Percentiles rank a stretch among this genome's conserved stretches.
Evolutionary conservation across 2,113 vertebrate genomes (phyloP).

Genomic region (Pseudonaja textilis): DNA sequence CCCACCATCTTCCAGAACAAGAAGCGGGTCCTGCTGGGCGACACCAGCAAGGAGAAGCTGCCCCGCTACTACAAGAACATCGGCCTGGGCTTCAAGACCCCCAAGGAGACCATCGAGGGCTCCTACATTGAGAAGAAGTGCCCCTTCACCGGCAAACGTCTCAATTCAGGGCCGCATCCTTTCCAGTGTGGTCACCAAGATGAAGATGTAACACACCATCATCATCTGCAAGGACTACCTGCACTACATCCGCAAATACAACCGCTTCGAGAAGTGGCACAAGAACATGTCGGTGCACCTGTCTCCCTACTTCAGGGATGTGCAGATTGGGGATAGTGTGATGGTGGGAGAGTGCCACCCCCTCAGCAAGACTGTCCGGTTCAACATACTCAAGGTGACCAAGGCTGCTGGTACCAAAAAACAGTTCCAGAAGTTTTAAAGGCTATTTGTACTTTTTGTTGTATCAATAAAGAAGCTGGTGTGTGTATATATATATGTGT

Average conservation of each 20-base stretch:
- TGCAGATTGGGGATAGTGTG: conserved; percentile 83
- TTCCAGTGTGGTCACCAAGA: conserved; percentile 97
- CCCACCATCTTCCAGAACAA: conserved; percentile 99
- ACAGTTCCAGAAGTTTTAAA: conserved; percentile 87
- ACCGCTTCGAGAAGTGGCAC: conserved; percentile 97
- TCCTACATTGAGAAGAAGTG: conserved; percentile 98
- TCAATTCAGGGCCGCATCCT: conserved; percentile 93
- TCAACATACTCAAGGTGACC: conserved; percentile 95
- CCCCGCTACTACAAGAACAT: conserved; percentile 90
- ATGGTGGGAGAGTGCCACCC: conserved; percentile 88
- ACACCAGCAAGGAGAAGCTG: conserved; percentile 87
- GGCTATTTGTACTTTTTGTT: fast-evolving
- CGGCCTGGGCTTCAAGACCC: conserved; percentile 94
- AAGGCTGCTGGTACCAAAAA: conserved; percentile 95
- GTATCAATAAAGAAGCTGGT: background rate
- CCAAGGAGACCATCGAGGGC: conserved; percentile 94
- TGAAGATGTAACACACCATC: conserved; percentile 98
- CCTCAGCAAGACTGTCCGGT: conserved; percentile 90
- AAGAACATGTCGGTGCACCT: conserved; percentile 98
- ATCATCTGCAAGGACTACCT: conserved; percentile 95
- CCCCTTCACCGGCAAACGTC: conserved; percentile 93
- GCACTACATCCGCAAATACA: conserved; percentile 98
- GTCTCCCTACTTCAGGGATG: conserved; percentile 94
- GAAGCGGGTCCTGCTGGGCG: conserved; percentile 85
- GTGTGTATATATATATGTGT: background rate